Base-by-base conservation (phyloP, 2,113 vertebrate genomes). In the Holacanthus passer region DNA sequence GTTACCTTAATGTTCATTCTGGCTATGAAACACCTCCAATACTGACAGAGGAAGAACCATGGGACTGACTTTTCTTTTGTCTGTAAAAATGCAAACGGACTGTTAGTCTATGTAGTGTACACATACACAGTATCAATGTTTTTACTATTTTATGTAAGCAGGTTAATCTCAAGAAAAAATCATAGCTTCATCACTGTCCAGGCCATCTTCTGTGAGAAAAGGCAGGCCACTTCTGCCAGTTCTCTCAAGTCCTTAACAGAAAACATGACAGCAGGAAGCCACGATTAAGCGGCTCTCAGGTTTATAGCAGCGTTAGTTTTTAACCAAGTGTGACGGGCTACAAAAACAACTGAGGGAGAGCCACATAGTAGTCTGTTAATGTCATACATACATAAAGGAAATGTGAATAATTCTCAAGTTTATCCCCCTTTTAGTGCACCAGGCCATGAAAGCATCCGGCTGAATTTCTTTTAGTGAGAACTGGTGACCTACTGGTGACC, bases 271-370 rank as follows among this genome's bases (percentile, higher is more conserved):
- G 73, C 12, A 50, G 70, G 76, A 92, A 68, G 47, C 50, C 55
- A 29, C 43, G 1, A 63, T 48, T 12, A 3, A 73, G 55, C 0
- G 19, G 47, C 78, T 83, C 80, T 73, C 52, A 78, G 50, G 65
- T 66, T 79, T 48, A 77, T 86, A 90, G 91, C 91, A 89, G 91
- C 92, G 64, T 90, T 86, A 84, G 65, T 76, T 88, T 81, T 68
- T 16, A 58, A 72, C 56, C 1, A 50, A 81, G 47, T 81, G 68
- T 76, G 77, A 81, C 47, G 76, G 68, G 73, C 67, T 65, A 87
- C 75, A 74, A 68, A 88, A 79, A 81, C 47, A 68, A 81, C 69
- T 17, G 27, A 68, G 56, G 63, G 63, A 43, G 22, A 69, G 22
- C 60, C 59, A 73, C 64, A 47, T 4, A 60, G 68, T 73, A 50